Conservation (phyloP, 2,113 vertebrate genomes). For the Pungitius pungitius region DNA sequence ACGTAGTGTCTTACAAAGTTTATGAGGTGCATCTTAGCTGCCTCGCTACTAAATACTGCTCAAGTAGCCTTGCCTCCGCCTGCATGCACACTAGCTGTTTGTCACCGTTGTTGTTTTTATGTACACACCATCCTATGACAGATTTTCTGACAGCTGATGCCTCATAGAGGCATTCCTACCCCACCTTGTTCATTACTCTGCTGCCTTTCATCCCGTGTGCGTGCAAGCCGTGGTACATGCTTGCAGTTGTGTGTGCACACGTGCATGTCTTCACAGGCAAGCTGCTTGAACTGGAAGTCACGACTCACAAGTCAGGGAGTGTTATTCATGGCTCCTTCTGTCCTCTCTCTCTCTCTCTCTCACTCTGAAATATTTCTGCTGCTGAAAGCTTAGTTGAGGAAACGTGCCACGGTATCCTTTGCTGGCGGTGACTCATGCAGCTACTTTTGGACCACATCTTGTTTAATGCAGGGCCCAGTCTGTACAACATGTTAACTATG, state of each 20-base stretch:
- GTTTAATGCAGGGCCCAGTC: slow-evolving; percentile 58
- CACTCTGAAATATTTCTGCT: slow-evolving; percentile 37
- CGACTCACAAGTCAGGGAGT: slow-evolving; percentile 72
- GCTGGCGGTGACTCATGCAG: slow-evolving; percentile 68
- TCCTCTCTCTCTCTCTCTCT: background rate
- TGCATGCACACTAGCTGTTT: slow-evolving; percentile 34
- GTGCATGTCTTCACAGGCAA: slow-evolving; percentile 46
- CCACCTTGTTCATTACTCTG: slow-evolving; percentile 20
- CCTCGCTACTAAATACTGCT: background rate
- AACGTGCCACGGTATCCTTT: slow-evolving; percentile 72
- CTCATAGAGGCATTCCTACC: slow-evolving; percentile 36
- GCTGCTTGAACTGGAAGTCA: slow-evolving; percentile 73
- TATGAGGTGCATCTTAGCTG: background rate
- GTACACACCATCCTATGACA: slow-evolving; percentile 8
- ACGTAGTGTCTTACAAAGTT: background rate
- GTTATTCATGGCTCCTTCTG: slow-evolving; percentile 52
- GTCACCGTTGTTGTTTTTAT: slow-evolving; percentile 2
- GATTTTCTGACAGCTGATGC: slow-evolving; percentile 47
- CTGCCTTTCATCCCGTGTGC: slow-evolving; percentile 2
- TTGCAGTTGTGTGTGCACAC: slow-evolving; percentile 24
- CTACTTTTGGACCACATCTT: slow-evolving; percentile 69
- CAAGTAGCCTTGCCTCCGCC: slow-evolving; percentile 6
- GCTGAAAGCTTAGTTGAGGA: slow-evolving; percentile 55
- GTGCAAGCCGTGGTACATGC: slow-evolving; percentile 35
- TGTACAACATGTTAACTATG: slow-evolving; percentile 63